These are phyloP conservation scores for Forpus xanthops DNA, from an alignment of 2,797 vertebrate genomes.

Conservation along the genomic window DNA sequence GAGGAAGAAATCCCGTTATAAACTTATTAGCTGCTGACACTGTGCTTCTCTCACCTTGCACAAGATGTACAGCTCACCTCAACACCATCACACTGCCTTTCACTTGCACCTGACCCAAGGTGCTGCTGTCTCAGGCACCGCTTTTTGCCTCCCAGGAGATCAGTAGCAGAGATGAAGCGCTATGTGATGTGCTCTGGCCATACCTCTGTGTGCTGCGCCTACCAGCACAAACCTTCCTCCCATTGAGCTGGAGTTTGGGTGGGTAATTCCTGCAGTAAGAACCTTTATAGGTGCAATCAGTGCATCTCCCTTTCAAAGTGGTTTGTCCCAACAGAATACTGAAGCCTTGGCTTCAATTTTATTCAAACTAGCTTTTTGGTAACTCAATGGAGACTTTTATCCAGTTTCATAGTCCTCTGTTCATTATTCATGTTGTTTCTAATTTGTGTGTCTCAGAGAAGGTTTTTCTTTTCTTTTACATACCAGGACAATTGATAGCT, in stretches of 20 bases:
- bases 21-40: constrained; percentile 52
- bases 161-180: background rate
- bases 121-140: background rate
- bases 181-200: rapidly evolving
- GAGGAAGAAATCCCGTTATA: constrained; percentile 35
- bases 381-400: background rate
- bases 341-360: background rate
- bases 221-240: background rate
- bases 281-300: background rate
- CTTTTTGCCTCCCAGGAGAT: background rate
- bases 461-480: background rate
- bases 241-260: background rate
- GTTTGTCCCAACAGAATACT: background rate
- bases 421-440: background rate
- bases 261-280: background rate
- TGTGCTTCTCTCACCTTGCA: background rate
- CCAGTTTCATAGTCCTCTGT: background rate
- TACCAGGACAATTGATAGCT: background rate
- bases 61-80: constrained; percentile 18
- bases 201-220: background rate
- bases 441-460: background rate
- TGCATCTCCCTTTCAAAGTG: background rate
- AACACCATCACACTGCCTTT: background rate
- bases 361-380: background rate
- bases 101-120: background rate